Evolutionary conservation across 30 jellyfish, hydroid and myxozoan species (phyloP).

Genomic region (Rhopilema esculentum): DNA sequence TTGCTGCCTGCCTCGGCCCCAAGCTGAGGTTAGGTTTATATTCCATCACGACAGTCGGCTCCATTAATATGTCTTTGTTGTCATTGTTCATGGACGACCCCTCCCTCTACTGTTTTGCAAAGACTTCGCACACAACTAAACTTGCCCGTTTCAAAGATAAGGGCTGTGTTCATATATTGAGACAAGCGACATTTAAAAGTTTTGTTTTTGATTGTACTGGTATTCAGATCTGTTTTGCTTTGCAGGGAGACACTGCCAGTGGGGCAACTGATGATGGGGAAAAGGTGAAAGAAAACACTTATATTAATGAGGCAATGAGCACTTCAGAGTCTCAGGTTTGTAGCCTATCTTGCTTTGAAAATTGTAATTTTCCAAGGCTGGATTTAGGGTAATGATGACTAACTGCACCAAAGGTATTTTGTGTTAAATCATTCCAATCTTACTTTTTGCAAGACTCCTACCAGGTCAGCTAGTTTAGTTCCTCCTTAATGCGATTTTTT

Average conservation of each 20-base stretch:
- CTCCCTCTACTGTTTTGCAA: neutral
- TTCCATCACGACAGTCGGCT: neutral
- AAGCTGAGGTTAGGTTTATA: neutral
- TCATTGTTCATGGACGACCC: neutral
- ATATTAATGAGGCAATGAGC: constrained; percentile 66
- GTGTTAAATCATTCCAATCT: too few relatives aligned
- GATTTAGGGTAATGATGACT: neutral
- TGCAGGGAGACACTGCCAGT: constrained; percentile 47
- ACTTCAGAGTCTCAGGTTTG: constrained; percentile 61
- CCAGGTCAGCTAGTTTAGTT: too few relatives aligned
- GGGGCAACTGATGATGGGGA: constrained; percentile 54
- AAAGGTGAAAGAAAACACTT: constrained; percentile 75
- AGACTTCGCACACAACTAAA: neutral
- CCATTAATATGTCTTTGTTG: neutral
- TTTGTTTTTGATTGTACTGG: neutral
- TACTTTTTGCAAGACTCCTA: too few relatives aligned
- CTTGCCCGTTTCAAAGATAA: neutral
- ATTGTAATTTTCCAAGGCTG: neutral
- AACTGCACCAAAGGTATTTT: too few relatives aligned
- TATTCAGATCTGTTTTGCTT: neutral
- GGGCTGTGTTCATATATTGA: too few relatives aligned
- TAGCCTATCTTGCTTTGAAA: neutral
- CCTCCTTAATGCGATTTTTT: too few relatives aligned
- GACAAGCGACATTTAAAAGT: too few relatives aligned
- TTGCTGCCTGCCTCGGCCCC: neutral